Base-by-base conservation (phyloP, 1,140 invertebrate genomes). In the Diploscapter pachys region DNA sequence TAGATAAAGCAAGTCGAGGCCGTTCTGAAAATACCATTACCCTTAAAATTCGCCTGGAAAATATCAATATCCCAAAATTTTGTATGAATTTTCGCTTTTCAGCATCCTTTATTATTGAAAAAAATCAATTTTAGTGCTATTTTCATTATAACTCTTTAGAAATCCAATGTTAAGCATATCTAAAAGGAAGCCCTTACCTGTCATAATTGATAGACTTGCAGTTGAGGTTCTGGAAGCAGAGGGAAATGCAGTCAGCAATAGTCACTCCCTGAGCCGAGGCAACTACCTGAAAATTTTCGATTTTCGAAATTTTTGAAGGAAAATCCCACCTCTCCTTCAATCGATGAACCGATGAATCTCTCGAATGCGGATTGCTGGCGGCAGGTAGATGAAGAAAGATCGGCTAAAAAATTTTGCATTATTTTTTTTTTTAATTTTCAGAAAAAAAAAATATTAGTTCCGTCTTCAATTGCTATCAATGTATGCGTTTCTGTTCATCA, bases 121-220 rank as follows among this genome's bases (percentile, higher is more conserved):
- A 31, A 31, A 31, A 31, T 31, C 31, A 31, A 31, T 31, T 31
- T 31, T 31, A 31, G 31, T 31, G 31, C 1, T 31, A 31, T 31
- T 31, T 31, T 31, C 31, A 31, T 31, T 31, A 31, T 31, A 31
- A 31, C 0, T 31, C 31, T 31, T 31, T 31, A 31, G 31, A 31
- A 13, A 2, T 59, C 2, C 57, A 59, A 59, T 59, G 1, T 8
- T 6, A 6, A 51, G 57, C 11, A 2, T 59, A 64, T 13, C 63
- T 2, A 9, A 9, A 31, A 31, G 31, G 31, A 31, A 31, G 1
- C 31, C 31, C 31, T 31, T 31, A 72, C 71, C 71, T 78, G 71
- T 85, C 83, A 71, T 86, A 85, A 73, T 85, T 85, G 73, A 85
- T 80, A 4, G 84, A 85, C 67, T 85, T 85, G 82, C 83, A 85